These are phyloP conservation scores for Chiloscyllium punctatum DNA, from an alignment of 2,797 vertebrate species.

Conservation along the genomic window DNA sequence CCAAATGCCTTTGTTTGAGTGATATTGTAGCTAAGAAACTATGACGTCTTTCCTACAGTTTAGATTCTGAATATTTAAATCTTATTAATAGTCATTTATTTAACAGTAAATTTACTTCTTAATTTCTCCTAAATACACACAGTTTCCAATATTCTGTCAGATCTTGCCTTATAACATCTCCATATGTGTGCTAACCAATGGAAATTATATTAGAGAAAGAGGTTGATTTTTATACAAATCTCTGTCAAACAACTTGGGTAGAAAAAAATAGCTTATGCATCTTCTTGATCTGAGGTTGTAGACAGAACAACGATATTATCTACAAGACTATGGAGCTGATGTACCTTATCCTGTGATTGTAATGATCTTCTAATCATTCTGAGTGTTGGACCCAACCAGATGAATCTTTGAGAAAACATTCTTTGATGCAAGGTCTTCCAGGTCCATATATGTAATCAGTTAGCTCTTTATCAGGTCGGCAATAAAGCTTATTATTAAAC, in stretches of 20 bases:
- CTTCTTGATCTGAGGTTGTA: background rate
- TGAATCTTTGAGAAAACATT: background rate
- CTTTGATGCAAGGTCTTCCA: background rate
- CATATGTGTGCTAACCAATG: background rate
- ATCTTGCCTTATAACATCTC: background rate
- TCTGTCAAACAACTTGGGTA: background rate
- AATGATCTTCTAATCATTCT: background rate
- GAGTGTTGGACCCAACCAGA: background rate
- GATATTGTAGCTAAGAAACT: background rate
- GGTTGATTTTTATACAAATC: background rate
- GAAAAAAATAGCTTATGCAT: background rate
- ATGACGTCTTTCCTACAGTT: background rate
- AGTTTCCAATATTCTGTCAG: background rate
- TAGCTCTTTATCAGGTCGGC: background rate
- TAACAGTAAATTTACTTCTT: background rate
- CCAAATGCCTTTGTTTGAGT: slow-evolving; percentile 14
- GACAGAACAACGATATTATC: background rate
- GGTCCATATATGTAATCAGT: background rate
- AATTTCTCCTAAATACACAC: background rate
- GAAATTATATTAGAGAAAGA: background rate
- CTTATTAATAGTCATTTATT: background rate
- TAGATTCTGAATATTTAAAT: background rate
- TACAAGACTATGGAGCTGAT: background rate
- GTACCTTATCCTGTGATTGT: background rate
- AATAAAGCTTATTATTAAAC: background rate